These are phyloP conservation scores for Peribatodes rhomboidaria DNA, from an alignment of 2,888 invertebrate species.

Conservation along the genomic window DNA sequence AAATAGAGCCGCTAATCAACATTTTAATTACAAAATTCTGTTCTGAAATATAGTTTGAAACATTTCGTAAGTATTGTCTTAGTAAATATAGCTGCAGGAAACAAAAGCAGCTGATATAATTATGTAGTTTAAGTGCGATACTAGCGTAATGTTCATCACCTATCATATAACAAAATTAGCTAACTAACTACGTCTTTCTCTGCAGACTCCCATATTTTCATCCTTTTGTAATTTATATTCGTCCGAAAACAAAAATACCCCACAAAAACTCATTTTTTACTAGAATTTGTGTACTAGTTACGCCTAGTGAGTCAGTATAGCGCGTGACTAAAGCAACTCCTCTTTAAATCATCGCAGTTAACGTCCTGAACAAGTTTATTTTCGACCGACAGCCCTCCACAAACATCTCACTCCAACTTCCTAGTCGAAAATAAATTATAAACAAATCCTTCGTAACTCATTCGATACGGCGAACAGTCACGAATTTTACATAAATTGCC, in stretches of 20 bases:
- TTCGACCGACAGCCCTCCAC: slow-evolving; percentile 61
- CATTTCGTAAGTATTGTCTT: background rate
- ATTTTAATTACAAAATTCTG: background rate
- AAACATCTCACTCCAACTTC: slow-evolving; percentile 69
- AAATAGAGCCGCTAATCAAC: slow-evolving; percentile 2
- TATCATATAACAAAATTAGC: no score
- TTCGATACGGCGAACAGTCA: slow-evolving; percentile 84
- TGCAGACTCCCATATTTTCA: no score
- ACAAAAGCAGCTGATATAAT: no score
- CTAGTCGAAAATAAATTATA: slow-evolving; percentile 67
- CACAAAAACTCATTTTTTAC: background rate
- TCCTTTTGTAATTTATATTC: no score
- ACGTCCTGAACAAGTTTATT: slow-evolving; percentile 65
- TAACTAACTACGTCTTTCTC: no score
- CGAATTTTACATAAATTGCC: slow-evolving; percentile 86
- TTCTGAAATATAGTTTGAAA: background rate
- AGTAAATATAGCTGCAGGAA: no score
- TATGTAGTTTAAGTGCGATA: no score
- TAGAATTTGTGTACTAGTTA: slow-evolving; percentile 26
- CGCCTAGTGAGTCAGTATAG: slow-evolving; percentile 42
- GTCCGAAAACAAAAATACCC: no score
- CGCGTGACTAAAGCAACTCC: slow-evolving; percentile 65
- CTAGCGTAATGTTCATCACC: no score
- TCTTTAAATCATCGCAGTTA: slow-evolving; percentile 67
- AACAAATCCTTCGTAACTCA: slow-evolving; percentile 85